A percentile compares a stretch with the other conserved stretches of the same genome.
Evolutionary conservation across 1,140 invertebrate species (phyloP).

Genomic region (Drosophila ironensis): DNA sequence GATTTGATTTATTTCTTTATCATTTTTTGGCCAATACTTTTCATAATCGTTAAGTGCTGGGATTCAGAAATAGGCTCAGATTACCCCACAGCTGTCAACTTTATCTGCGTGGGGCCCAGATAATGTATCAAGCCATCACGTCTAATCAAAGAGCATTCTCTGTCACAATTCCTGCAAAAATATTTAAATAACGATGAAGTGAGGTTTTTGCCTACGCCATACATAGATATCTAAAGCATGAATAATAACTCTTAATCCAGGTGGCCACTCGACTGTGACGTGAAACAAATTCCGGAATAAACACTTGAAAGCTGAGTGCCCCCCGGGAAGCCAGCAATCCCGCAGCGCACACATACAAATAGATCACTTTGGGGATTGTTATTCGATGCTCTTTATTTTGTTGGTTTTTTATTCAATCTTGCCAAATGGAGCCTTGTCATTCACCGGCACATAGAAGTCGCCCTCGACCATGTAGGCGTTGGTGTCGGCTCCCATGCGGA

Average conservation of each 20-base stretch:
- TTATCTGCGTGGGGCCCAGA: background rate
- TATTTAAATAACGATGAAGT: background rate
- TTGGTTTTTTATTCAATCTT: slow-evolving; percentile 61
- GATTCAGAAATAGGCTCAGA: background rate
- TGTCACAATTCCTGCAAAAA: background rate
- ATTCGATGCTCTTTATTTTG: slow-evolving; percentile 5
- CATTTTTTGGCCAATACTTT: background rate
- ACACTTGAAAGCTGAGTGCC: too few relatives aligned
- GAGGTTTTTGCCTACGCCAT: background rate
- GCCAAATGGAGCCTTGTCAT: slow-evolving; percentile 71
- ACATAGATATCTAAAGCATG: slow-evolving; percentile 8
- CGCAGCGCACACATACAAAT: too few relatives aligned
- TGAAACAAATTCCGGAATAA: too few relatives aligned
- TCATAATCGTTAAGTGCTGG: background rate
- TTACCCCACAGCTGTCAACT: background rate
- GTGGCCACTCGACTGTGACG: background rate
- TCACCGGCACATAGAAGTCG: slow-evolving; percentile 61
- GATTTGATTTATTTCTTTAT: too few relatives aligned
- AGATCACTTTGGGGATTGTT: background rate
- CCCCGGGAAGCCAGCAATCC: too few relatives aligned
- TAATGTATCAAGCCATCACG: background rate
- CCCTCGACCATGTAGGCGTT: slow-evolving; percentile 72
- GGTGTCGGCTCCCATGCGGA: slow-evolving; percentile 80
- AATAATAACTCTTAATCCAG: slow-evolving; percentile 13
- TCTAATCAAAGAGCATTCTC: background rate